Base-by-base conservation (phyloP, 1,140 invertebrate genomes). In the Apis florea region DNA sequence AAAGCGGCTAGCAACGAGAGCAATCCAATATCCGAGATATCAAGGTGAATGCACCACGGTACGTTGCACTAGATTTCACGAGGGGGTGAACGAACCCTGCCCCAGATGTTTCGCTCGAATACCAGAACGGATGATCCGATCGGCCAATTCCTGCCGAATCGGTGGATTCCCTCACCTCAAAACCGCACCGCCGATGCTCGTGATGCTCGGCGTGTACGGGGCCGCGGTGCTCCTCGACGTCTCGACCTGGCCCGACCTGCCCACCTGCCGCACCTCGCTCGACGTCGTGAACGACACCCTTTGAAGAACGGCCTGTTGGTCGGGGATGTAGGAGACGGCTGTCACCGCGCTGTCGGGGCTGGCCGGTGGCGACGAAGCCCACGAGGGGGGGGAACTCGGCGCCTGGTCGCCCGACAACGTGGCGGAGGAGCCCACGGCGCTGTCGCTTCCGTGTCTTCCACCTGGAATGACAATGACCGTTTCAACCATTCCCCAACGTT, bases 101-200 rank as follows among this genome's bases (percentile, higher is more conserved):
- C 72, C 63, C 47, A 51, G 49, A 75, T 75, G 47, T 67, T 51
- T 10, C 24, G 6, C 78, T 6, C 63, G 63, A 75, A 81, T 81
- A 68, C 79, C 79, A 67, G 63, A 31, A 58, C 63, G 10, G 54
- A 76, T 58, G 56, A 31, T 31, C 21, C 47, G 54, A n/a, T n/a
- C 5, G 31, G 17, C 31, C 63, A 58, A 81, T 81, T 81, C 63
- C 79, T 68, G 26, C 19, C 58, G 19, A 40, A 40, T 40, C 26
- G 31, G n/a, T n/a, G 53, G 72, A 86, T 70, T 63, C 79, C 31
- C 31, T 86, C 54, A 93, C 93, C 93, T 93, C 72, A 96, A 89
- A 51, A 96, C 95, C 24, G 95, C 95, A 51, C 95, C 95, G 13
- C 95, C 95, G 70, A 96, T 96, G 82, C 94, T 96, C 0, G 95